A percentile compares a stretch with the other conserved stretches of the same genome.
These are phyloP conservation scores for Clavelina lepadiformis DNA, from an alignment of 23 tunicate genomes.

Conservation along the genomic window DNA sequence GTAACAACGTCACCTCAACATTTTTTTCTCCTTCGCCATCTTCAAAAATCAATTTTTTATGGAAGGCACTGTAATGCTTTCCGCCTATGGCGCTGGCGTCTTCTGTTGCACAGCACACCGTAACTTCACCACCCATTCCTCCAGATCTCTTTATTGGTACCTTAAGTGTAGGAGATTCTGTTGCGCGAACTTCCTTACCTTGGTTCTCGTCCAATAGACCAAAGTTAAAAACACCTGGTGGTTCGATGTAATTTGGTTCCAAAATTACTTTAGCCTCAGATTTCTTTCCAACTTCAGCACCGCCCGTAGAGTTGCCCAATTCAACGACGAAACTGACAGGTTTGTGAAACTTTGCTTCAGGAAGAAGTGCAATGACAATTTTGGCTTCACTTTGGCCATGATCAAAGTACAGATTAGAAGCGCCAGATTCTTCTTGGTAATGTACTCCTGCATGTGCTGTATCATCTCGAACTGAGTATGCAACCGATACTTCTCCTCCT, in stretches of 20 bases:
- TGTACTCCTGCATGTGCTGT: conserved; percentile 71
- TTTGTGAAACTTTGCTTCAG: neutral
- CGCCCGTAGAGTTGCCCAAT: conserved; percentile 62
- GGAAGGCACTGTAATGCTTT: conserved; percentile 12
- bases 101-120: conserved; percentile 17
- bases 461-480: conserved; percentile 75
- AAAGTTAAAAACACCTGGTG: conserved; percentile 11
- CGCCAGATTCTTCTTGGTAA: conserved; percentile 56
- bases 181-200: neutral
- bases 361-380: conserved; percentile 30
- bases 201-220: neutral
- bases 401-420: conserved; percentile 12
- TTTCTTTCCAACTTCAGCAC: no score
- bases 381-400: conserved; percentile 54
- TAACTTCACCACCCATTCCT: conserved; percentile 21
- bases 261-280: conserved; percentile 8
- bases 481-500: conserved; percentile 54
- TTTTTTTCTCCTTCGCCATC: conserved; percentile 42
- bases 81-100: conserved; percentile 42
- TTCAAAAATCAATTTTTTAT: conserved; percentile 9
- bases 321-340: conserved; percentile 66
- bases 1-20: conserved; percentile 21
- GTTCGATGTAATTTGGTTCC: conserved; percentile 20
- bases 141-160: conserved; percentile 15
- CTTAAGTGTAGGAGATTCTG: neutral